A percentile compares a stretch with the other conserved stretches of the same genome.
Evolutionary conservation across 2,113 vertebrate genomes (phyloP).

Genomic region (Galbula dea): DNA sequence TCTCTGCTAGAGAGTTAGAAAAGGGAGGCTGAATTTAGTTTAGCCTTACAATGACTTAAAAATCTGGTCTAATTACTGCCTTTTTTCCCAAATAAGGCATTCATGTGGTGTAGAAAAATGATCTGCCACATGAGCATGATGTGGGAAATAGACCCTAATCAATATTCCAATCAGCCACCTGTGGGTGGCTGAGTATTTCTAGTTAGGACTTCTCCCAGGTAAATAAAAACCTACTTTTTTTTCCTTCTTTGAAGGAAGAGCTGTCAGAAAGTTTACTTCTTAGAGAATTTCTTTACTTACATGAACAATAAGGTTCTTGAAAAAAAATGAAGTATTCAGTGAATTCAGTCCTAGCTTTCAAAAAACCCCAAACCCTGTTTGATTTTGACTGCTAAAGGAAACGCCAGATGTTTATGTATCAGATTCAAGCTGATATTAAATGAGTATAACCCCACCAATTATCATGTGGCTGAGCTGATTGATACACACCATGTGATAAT

Average conservation of each 20-base stretch:
- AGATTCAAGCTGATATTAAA: neutral
- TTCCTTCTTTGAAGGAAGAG: neutral
- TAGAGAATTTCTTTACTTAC: neutral
- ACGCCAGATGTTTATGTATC: neutral
- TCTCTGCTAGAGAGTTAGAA: neutral
- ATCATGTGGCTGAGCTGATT: neutral
- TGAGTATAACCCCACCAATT: neutral
- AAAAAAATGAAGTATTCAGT: neutral
- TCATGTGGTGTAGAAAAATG: neutral
- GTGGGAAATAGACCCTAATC: slow-evolving; percentile 42
- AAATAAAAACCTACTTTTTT: neutral
- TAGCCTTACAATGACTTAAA: slow-evolving; percentile 1
- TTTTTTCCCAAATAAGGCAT: slow-evolving; percentile 24
- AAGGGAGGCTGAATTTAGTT: slow-evolving; percentile 10
- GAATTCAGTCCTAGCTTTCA: neutral
- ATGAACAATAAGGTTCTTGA: neutral
- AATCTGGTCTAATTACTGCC: neutral
- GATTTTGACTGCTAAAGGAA: neutral
- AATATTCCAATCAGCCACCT: slow-evolving; percentile 54
- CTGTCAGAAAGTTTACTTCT: slow-evolving; percentile 2
- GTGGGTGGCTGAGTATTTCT: slow-evolving; percentile 34
- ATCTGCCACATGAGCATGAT: slow-evolving; percentile 11
- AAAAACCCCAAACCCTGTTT: neutral
- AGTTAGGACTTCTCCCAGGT: slow-evolving; percentile 10
- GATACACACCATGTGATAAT: neutral